These are phyloP conservation scores for Bombus fervidus DNA, from an alignment of 1,140 invertebrate species.

Conservation along the genomic window DNA sequence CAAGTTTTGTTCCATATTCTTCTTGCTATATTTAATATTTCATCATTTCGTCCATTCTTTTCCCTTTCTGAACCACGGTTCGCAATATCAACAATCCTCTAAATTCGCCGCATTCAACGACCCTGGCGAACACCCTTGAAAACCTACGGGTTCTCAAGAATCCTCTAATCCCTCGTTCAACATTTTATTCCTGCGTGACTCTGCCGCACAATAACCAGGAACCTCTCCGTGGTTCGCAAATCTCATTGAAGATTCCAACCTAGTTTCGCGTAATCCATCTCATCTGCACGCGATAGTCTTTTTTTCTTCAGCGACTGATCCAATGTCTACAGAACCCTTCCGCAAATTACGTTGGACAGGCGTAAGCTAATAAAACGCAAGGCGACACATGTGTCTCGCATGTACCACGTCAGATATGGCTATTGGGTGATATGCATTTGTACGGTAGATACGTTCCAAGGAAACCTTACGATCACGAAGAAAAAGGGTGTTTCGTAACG, in stretches of 20 bases:
- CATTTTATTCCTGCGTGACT: neutral
- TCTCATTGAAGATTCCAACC: conserved; percentile 21
- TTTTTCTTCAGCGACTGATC: conserved; percentile 10
- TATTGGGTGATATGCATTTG: conserved; percentile 80
- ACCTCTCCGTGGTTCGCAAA: neutral
- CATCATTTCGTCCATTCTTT: neutral
- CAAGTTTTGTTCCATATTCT: neutral
- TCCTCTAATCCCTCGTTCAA: neutral
- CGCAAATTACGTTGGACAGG: conserved; percentile 74
- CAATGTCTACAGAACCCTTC: conserved; percentile 18
- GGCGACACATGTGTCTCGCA: conserved; percentile 66
- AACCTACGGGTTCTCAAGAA: too few species aligned
- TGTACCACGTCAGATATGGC: conserved; percentile 76
- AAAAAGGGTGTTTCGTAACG: conserved; percentile 62
- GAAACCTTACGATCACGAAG: conserved; percentile 72
- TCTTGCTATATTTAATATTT: neutral
- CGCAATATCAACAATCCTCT: neutral
- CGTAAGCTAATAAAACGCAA: conserved; percentile 76
- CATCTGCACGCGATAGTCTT: neutral
- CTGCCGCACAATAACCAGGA: neutral
- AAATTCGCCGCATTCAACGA: neutral
- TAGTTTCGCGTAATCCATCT: conserved; percentile 27
- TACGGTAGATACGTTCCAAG: conserved; percentile 75
- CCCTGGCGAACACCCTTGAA: neutral
- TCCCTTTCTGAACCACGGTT: too few species aligned